Evolutionary conservation across 2,888 invertebrate genomes (phyloP).

Genomic region (Lepidocyrtinus sp.): DNA sequence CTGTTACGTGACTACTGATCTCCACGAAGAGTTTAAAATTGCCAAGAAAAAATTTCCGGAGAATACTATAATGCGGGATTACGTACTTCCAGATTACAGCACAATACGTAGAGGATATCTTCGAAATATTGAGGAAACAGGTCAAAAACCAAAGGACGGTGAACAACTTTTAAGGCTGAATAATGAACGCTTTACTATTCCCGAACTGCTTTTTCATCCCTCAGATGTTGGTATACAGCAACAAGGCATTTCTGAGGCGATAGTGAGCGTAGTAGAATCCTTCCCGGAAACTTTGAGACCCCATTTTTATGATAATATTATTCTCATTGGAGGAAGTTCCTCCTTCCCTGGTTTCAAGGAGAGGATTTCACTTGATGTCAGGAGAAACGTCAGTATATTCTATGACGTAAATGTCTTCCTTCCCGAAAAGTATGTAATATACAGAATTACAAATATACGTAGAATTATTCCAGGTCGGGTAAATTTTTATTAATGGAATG

Average conservation of each 20-base stretch:
- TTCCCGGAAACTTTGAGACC: slow-evolving; percentile 84
- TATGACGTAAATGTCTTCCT: slow-evolving; percentile 82
- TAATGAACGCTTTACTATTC: slow-evolving; percentile 95
- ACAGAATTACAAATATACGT: neutral
- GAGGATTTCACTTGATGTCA: slow-evolving; percentile 83
- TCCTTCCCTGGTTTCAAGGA: slow-evolving; percentile 90
- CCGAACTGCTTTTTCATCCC: slow-evolving; percentile 95
- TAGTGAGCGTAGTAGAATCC: slow-evolving; percentile 82
- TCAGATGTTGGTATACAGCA: slow-evolving; percentile 92
- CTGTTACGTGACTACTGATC: slow-evolving; percentile 92
- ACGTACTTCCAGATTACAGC: slow-evolving; percentile 97
- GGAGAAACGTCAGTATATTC: slow-evolving; percentile 84
- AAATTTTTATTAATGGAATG: neutral
- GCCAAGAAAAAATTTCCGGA: slow-evolving; percentile 77
- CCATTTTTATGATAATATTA: slow-evolving; percentile 85
- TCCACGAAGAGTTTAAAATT: slow-evolving; percentile 84
- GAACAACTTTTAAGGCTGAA: slow-evolving; percentile 84
- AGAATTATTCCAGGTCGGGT: neutral
- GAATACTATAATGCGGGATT: slow-evolving; percentile 85
- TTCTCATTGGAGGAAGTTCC: slow-evolving; percentile 86
- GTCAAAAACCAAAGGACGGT: slow-evolving; percentile 72
- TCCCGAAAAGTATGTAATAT: slow-evolving; percentile 71
- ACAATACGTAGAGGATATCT: slow-evolving; percentile 86
- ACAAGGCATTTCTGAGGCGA: slow-evolving; percentile 94
- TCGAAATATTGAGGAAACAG: slow-evolving; percentile 74